These are phyloP conservation scores for Synodontis membranacea DNA, from an alignment of 2,113 vertebrate genomes.

Conservation along the genomic window DNA sequence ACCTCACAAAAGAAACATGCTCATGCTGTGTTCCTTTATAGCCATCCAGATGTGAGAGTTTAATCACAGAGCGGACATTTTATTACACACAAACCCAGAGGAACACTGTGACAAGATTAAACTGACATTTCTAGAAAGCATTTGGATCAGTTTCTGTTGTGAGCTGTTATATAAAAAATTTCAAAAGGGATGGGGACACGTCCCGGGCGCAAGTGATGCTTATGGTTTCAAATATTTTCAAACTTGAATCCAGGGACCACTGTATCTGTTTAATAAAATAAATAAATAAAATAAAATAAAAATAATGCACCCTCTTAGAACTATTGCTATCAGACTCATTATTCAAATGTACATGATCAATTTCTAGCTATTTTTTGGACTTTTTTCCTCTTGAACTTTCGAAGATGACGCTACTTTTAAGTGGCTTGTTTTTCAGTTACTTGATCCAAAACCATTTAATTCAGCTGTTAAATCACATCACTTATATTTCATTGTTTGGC, in stretches of 20 bases:
- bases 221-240: background rate
- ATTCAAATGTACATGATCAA: background rate
- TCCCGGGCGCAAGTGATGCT: background rate
- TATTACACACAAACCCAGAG: background rate
- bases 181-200: background rate
- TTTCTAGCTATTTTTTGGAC: background rate
- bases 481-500: background rate
- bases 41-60: background rate
- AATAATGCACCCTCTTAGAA: too few species aligned
- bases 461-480: background rate
- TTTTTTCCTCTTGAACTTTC: background rate
- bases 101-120: background rate
- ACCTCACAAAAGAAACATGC: background rate
- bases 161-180: background rate
- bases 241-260: too few species aligned
- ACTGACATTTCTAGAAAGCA: background rate
- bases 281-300: too few species aligned
- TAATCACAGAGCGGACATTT: background rate
- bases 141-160: background rate
- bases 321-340: background rate
- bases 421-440: background rate
- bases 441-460: background rate
- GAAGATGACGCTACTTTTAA: background rate
- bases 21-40: background rate
- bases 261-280: too few species aligned